phyloP scores from a whole-genome alignment of 2,888 invertebrate species.

The Agriopis leucophaearia region DNA sequence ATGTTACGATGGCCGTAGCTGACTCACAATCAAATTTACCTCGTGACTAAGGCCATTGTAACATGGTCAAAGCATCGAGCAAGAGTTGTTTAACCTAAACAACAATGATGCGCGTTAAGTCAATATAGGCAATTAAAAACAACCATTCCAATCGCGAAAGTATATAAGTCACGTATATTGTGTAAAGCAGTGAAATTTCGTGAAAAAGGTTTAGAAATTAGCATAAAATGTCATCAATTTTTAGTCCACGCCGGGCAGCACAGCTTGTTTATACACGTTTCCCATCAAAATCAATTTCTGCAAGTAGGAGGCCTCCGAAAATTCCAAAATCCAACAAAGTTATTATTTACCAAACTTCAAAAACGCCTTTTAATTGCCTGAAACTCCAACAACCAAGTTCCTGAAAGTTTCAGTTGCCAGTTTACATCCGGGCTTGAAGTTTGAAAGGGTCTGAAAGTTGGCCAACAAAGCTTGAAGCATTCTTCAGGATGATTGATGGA shows the following conservation, averaged over 20 bases:
- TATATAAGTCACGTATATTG: too few relatives aligned
- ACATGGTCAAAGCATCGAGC: too few relatives aligned
- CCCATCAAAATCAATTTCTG: slow-evolving; percentile 10
- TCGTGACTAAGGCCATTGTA: too few relatives aligned
- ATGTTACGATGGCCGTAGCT: too few relatives aligned
- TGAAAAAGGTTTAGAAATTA: not conserved
- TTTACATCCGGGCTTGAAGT: slow-evolving; percentile 31
- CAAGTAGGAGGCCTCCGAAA: slow-evolving; percentile 20
- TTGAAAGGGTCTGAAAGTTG: slow-evolving; percentile 42
- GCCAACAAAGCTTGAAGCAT: slow-evolving; percentile 36
- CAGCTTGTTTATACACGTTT: not conserved
- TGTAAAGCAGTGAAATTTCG: too few relatives aligned
- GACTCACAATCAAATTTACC: too few relatives aligned
- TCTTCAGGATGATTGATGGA: slow-evolving; percentile 45
- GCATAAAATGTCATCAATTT: not conserved
- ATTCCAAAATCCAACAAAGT: slow-evolving; percentile 28
- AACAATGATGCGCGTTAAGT: too few relatives aligned
- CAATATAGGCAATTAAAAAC: too few relatives aligned
- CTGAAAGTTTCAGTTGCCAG: slow-evolving; percentile 37
- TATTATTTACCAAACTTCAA: slow-evolving; percentile 39
- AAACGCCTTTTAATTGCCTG: slow-evolving; percentile 48
- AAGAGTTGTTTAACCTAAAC: too few relatives aligned
- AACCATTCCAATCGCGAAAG: too few relatives aligned
- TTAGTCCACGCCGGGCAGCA: not conserved
- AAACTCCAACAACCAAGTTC: slow-evolving; percentile 44